Evolutionary conservation across 1,140 invertebrate species (phyloP), one percentile per base, ranked within the genome.

Genomic region (Lepidurus arcticus): DNA sequence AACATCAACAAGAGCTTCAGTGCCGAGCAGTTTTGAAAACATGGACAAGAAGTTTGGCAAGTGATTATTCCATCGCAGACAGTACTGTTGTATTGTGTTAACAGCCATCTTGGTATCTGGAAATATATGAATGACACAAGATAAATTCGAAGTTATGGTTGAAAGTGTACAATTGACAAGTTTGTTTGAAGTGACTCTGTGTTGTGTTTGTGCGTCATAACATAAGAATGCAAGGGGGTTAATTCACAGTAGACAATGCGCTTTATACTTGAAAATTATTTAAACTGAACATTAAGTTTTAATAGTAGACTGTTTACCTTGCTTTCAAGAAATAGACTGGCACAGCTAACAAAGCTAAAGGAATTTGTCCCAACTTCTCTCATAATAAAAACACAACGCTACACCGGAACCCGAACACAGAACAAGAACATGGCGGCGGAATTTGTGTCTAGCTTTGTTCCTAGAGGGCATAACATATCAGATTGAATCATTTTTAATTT

Each of bases 21-120:
- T 93, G 82, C 90, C 91, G 76, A 94, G 86, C 76, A 94, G 85
- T 81, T 88, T 90, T 43, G 91, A 92, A 85, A 94, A 94, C 81
- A 93, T 92, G 1, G 92, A 92, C 81, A 94, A 93, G 82, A 94
- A 93, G 84, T 95, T 94, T 16, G 92, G 92, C 82, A 93, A 92
- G 87, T 95, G 93, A 86, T 94, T 94, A 85, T 94, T 94, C 93
- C 93, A 94, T 78, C 92, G 88, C 79, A 94, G 86, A 84, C 92
- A 94, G 84, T 94, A 95, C 83, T 95, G 92, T 86, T 94, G 93
- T 13, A 65, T 21, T 65, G 53, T 5, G 13, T 65, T 65, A 1
- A 65, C 53, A 7, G 53, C 53, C 53, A 65, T 65, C 21, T 21
- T 65, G 53, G 21, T 65, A n/a, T n/a, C 53, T 65, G 21, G 21